Percentiles rank a stretch among this genome's conserved stretches.
phyloP scores from a whole-genome alignment of 2,888 invertebrate genomes.

The Synergus japonicus region DNA sequence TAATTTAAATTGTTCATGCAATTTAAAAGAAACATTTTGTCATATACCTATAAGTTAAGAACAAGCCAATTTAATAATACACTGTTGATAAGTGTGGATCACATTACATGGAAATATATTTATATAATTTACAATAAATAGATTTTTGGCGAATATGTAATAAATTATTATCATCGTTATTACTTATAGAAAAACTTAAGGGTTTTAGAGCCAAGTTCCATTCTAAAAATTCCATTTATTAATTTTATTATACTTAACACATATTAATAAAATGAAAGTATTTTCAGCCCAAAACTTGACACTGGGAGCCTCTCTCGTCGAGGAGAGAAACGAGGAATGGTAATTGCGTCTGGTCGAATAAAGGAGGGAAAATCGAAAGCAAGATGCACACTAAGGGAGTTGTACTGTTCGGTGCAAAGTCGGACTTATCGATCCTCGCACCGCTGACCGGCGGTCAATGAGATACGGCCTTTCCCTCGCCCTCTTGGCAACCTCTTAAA shows the following conservation, averaged over 20 bases:
- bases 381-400: constrained; percentile 44
- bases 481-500: constrained; percentile 63
- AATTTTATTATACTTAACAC: neutral
- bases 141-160: too few species aligned
- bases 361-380: constrained; percentile 52
- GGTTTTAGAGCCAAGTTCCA: too few species aligned
- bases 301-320: constrained; percentile 22
- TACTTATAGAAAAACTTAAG: too few species aligned
- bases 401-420: constrained; percentile 25
- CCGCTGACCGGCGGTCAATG: constrained; percentile 76
- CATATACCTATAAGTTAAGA: too few species aligned
- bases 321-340: constrained; percentile 10
- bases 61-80: too few species aligned
- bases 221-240: neutral
- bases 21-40: too few species aligned
- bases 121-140: too few species aligned
- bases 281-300: neutral
- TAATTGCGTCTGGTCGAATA: constrained; percentile 43
- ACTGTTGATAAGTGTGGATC: too few species aligned
- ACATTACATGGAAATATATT: too few species aligned
- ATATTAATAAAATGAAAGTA: neutral
- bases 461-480: constrained; percentile 74
- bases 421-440: constrained; percentile 55
- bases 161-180: too few species aligned
- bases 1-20: too few species aligned